phyloP scores from a whole-genome alignment of 2,113 vertebrate species.

The Brienomyrus brachyistius region DNA sequence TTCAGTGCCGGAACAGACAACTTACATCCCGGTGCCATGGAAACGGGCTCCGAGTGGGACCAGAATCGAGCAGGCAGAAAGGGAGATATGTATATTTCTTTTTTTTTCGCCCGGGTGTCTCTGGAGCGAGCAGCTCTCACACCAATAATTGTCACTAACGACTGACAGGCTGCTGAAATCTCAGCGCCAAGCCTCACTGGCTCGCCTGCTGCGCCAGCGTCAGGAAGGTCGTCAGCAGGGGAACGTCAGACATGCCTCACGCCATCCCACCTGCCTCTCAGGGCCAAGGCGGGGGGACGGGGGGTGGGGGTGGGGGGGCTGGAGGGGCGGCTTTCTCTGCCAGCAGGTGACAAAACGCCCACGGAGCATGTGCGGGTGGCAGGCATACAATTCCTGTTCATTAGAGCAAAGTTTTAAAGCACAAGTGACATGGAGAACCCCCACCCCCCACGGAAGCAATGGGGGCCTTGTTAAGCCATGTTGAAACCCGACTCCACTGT shows the following conservation, averaged over 20 bases:
- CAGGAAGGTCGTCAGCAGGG: constrained; percentile 1
- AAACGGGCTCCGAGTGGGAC: constrained; percentile 18
- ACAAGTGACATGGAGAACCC: background rate
- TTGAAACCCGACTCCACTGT: background rate
- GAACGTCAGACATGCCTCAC: constrained; percentile 8
- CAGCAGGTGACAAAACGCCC: constrained; percentile 3
- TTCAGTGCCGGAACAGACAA: constrained; percentile 15
- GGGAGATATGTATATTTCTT: background rate
- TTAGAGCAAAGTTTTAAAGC: constrained; percentile 7
- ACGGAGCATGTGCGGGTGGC: background rate
- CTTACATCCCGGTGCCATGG: constrained; percentile 24
- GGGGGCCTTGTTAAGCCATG: background rate
- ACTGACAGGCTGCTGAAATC: constrained; percentile 10
- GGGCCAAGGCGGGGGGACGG: background rate
- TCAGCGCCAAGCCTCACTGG: background rate
- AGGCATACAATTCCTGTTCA: background rate
- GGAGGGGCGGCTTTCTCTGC: background rate
- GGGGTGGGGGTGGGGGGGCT: background rate
- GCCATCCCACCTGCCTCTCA: constrained; percentile 8
- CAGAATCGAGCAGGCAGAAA: constrained; percentile 13
- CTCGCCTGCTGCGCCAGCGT: background rate
- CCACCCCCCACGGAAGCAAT: background rate
- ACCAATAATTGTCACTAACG: constrained; percentile 15
- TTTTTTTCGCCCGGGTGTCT: background rate
- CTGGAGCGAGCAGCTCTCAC: constrained; percentile 8